Percentiles rank a stretch among this genome's conserved stretches.
Evolutionary conservation across 2,888 invertebrate species (phyloP).

Genomic region (Nomada lathburiana): DNA sequence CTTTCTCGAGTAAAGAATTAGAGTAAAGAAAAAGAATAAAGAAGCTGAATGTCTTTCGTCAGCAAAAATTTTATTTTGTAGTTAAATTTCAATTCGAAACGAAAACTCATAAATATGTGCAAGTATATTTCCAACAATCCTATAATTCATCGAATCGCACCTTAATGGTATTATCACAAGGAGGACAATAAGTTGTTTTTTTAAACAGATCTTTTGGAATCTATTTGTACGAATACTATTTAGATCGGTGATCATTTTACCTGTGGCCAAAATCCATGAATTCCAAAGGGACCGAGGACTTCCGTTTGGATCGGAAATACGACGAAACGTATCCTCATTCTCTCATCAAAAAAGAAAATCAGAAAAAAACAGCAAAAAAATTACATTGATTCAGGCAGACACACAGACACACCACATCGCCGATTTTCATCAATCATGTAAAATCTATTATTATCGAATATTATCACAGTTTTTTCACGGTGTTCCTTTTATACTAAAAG

Average conservation of each 20-base stretch:
- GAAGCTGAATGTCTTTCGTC: no score
- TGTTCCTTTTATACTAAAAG: constrained; percentile 45
- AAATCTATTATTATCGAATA: background rate
- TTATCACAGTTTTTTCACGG: constrained; percentile 20
- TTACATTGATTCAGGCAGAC: background rate
- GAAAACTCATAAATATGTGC: no score
- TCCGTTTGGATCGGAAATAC: constrained; percentile 39
- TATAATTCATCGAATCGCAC: no score
- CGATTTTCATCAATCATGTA: background rate
- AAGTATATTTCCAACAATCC: no score
- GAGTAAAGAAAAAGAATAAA: no score
- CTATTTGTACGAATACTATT: constrained; percentile 18
- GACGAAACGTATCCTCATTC: constrained; percentile 2
- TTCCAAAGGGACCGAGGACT: constrained; percentile 19
- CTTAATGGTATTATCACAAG: no score
- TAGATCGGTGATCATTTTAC: background rate
- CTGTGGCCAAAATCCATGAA: background rate
- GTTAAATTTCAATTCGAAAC: no score
- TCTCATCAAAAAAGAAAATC: background rate
- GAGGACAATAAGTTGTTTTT: no score
- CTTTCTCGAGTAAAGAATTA: no score
- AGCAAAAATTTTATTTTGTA: no score
- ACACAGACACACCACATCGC: background rate
- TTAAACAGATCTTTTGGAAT: constrained; percentile 23
- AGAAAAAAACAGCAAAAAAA: background rate